Percentiles rank a stretch among this genome's conserved stretches.
These are phyloP conservation scores for Axea sp. DNA, from an alignment of 2,888 invertebrate species.

Conservation along the genomic window DNA sequence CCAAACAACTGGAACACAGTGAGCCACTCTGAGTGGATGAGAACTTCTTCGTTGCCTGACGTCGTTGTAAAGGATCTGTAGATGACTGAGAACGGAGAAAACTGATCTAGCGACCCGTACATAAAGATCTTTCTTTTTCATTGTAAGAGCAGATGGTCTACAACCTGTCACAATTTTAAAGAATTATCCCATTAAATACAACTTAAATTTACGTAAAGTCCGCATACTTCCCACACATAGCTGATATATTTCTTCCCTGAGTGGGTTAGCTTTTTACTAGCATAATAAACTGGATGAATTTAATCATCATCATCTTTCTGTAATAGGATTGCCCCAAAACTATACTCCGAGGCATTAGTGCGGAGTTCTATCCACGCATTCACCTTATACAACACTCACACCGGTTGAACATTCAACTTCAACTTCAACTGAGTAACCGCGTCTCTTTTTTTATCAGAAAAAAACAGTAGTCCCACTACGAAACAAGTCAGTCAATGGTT, in stretches of 20 bases:
- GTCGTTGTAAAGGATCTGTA: too few species aligned
- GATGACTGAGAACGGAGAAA: too few species aligned
- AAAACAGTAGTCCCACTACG: neutral
- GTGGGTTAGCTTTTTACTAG: slow-evolving; percentile 35
- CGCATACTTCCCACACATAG: slow-evolving; percentile 33
- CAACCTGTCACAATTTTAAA: slow-evolving; percentile 16
- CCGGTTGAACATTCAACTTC: neutral
- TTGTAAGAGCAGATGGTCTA: neutral
- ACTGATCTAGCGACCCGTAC: neutral
- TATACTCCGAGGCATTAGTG: neutral
- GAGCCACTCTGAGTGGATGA: too few species aligned
- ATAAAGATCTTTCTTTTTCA: slow-evolving; percentile 5
- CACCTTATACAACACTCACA: neutral
- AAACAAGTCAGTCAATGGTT: neutral
- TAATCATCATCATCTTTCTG: neutral
- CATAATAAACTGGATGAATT: slow-evolving; percentile 9
- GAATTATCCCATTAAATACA: neutral
- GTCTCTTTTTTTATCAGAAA: neutral
- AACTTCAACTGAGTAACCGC: slow-evolving; percentile 6
- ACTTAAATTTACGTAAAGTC: too few species aligned
- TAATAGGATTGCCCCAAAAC: slow-evolving; percentile 6
- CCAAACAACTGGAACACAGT: too few species aligned
- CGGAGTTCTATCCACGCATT: neutral
- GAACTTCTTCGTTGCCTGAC: too few species aligned
- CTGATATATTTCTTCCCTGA: slow-evolving; percentile 64